These are phyloP conservation scores for Sebastes kiyomatsui DNA, from an alignment of 2,797 vertebrate genomes.

Conservation along the genomic window DNA sequence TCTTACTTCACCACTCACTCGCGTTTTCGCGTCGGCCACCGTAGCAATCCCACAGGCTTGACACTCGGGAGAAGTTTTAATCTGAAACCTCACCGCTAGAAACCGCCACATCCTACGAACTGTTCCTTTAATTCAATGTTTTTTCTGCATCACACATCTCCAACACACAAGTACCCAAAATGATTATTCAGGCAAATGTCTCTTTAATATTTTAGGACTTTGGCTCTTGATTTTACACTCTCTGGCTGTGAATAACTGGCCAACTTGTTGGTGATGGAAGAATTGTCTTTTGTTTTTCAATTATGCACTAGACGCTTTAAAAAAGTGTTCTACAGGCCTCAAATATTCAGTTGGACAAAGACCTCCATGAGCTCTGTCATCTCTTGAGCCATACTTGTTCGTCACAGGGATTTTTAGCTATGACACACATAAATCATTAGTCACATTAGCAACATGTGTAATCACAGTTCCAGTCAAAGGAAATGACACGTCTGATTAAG, in stretches of 20 bases:
- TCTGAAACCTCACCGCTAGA: no score
- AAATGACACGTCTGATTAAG: slow-evolving; percentile 44
- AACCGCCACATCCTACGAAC: no score
- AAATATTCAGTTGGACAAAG: background rate
- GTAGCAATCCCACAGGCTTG: no score
- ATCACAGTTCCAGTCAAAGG: slow-evolving; percentile 12
- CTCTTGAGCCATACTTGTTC: background rate
- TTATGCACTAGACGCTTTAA: background rate
- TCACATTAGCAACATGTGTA: slow-evolving; percentile 16
- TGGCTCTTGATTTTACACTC: background rate
- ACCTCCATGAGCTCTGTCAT: background rate
- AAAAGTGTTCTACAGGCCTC: background rate
- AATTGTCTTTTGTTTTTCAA: background rate
- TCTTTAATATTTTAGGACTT: background rate
- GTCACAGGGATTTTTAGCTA: background rate
- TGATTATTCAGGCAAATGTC: background rate
- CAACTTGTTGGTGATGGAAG: background rate
- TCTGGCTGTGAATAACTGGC: background rate
- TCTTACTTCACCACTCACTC: no score
- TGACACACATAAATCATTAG: slow-evolving; percentile 16
- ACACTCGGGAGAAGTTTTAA: no score
- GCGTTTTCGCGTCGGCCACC: no score
- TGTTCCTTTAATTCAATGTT: background rate
- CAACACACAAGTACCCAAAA: background rate
- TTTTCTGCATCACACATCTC: background rate